These are phyloP conservation scores for Leptobrachium ailaonicum DNA, from an alignment of 2,113 vertebrate species.

Conservation along the genomic window DNA sequence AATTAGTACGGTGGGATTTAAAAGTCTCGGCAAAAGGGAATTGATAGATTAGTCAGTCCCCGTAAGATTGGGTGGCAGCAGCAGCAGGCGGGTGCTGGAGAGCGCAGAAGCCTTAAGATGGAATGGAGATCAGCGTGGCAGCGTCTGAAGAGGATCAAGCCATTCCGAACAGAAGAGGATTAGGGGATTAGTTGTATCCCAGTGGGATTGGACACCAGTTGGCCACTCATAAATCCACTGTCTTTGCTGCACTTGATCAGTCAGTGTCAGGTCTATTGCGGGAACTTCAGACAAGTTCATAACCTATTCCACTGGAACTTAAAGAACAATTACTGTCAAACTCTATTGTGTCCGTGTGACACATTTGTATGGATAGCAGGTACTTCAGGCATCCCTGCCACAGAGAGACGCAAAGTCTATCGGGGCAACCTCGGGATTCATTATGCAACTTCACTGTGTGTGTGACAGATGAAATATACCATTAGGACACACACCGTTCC, in stretches of 20 bases:
- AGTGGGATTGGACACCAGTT: conserved; percentile 42
- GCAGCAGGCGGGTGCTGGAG: background rate
- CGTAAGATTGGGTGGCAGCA: conserved; percentile 25
- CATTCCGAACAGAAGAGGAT: conserved; percentile 43
- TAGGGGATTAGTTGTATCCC: conserved; percentile 45
- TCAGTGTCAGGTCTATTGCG: conserved; percentile 29
- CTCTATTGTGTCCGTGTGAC: background rate
- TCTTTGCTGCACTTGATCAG: conserved; percentile 41
- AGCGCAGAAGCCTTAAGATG: conserved; percentile 26
- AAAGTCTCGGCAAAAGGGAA: conserved; percentile 28
- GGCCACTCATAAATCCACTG: conserved; percentile 45
- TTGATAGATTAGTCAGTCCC: conserved; percentile 37
- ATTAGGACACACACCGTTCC: background rate
- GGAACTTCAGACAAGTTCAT: conserved; percentile 6
- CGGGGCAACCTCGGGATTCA: background rate
- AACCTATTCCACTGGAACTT: background rate
- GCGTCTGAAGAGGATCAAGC: conserved; percentile 43
- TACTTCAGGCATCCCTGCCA: background rate
- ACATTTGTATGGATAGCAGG: background rate
- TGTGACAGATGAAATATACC: background rate
- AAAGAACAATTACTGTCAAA: conserved; percentile 15
- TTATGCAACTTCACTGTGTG: background rate
- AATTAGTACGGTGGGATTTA: conserved; percentile 25
- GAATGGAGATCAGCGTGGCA: conserved; percentile 36
- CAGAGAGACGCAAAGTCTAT: background rate